These are phyloP conservation scores for Vidua macroura DNA, from an alignment of 2,113 vertebrate genomes.

Conservation along the genomic window DNA sequence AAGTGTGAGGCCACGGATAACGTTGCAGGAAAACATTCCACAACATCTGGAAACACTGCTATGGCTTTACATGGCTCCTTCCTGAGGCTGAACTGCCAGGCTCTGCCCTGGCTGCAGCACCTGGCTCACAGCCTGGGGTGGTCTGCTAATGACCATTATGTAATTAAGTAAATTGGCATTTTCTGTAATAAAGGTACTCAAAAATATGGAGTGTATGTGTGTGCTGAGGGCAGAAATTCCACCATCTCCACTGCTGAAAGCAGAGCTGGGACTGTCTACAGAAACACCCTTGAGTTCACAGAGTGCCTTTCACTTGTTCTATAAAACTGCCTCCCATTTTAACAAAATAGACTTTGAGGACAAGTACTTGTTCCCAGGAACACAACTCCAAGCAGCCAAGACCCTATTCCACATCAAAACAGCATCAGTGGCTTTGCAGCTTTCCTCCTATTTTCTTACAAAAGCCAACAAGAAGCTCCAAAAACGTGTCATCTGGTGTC, in stretches of 20 bases:
- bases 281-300: background rate
- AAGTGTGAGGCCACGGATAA: background rate
- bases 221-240: background rate
- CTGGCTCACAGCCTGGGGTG: background rate
- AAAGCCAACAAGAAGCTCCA: background rate
- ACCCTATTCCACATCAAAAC: background rate
- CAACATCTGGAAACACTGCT: background rate
- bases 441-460: background rate
- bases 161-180: background rate
- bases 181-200: background rate
- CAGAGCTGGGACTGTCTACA: background rate
- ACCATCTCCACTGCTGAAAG: background rate
- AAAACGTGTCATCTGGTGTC: rapidly evolving
- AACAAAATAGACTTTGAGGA: background rate
- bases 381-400: background rate
- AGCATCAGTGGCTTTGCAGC: background rate
- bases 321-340: background rate
- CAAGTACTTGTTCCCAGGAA: background rate
- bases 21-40: rapidly evolving
- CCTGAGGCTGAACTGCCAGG: background rate
- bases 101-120: background rate
- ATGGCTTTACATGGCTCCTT: background rate
- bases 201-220: rapidly evolving
- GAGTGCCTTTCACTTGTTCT: background rate
- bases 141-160: background rate